These are phyloP conservation scores for Geodia barretti DNA, from an alignment of 37 sponge, comb jelly and placozoan genomes.

Conservation along the genomic window DNA sequence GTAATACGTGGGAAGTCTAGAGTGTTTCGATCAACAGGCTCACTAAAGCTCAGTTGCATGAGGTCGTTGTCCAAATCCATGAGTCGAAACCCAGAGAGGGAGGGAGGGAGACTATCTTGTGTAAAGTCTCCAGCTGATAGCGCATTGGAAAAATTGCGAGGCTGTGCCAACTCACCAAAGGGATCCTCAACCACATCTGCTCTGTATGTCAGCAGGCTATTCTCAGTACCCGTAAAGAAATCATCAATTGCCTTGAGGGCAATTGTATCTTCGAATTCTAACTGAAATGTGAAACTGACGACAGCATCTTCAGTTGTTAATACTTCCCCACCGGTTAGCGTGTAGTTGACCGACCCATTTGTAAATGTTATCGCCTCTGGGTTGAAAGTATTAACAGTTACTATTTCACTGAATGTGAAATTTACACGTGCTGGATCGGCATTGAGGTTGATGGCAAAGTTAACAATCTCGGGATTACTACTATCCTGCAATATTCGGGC, in stretches of 20 bases:
- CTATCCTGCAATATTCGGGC: constrained; percentile 37
- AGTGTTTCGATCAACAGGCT: constrained; percentile 59
- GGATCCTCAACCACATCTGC: constrained; percentile 38
- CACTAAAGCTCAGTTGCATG: constrained; percentile 68
- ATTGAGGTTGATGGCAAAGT: constrained; percentile 57
- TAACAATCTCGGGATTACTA: constrained; percentile 40
- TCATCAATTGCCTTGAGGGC: constrained; percentile 66
- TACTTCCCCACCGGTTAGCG: constrained; percentile 22
- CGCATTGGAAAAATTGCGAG: constrained; percentile 30
- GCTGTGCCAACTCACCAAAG: constrained; percentile 20
- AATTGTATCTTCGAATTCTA: constrained; percentile 32
- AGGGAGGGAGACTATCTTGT: constrained; percentile 52
- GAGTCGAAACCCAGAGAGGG: constrained; percentile 9
- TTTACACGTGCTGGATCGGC: constrained; percentile 25
- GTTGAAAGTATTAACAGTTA: constrained; percentile 20
- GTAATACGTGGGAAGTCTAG: constrained; percentile 34
- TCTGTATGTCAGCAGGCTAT: constrained; percentile 62
- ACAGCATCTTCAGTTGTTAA: constrained; percentile 2
- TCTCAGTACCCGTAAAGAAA: constrained; percentile 56
- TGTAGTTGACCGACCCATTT: constrained; percentile 30
- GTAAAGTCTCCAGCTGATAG: constrained; percentile 46
- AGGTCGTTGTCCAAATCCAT: constrained; percentile 62
- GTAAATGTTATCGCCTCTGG: constrained; percentile 28
- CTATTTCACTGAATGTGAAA: constrained; percentile 68
- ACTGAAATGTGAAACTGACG: constrained; percentile 45